Conservation (phyloP, 2,113 vertebrate species). For the Cichladusa arquata region DNA sequence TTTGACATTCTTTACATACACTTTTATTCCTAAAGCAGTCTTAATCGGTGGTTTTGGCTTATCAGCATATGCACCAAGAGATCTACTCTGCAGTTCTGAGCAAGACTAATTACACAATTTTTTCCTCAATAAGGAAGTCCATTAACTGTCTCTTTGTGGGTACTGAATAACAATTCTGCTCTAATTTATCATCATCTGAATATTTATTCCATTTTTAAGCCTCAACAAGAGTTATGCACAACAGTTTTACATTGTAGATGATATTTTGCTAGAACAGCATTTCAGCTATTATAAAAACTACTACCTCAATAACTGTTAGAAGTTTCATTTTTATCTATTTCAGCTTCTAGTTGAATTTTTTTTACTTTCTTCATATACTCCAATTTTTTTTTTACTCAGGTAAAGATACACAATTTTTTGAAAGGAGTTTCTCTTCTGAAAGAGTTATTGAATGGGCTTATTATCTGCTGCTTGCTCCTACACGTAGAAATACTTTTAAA, state of each 20-base stretch:
- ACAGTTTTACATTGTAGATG: background rate
- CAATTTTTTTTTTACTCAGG: background rate
- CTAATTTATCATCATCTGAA: background rate
- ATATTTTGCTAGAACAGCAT: background rate
- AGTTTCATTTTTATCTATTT: background rate
- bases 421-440: background rate
- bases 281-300: background rate
- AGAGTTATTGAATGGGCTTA: background rate
- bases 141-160: background rate
- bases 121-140: background rate
- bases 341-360: background rate
- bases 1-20: background rate
- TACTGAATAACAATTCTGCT: background rate
- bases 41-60: background rate
- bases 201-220: background rate
- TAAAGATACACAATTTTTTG: background rate
- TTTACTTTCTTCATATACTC: background rate
- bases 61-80: background rate
- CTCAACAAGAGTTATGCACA: background rate
- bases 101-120: background rate
- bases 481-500: background rate
- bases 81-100: background rate
- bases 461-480: background rate
- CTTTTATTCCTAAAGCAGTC: background rate
- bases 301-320: background rate